Base-by-base conservation (phyloP, 2,888 invertebrate species). In the Cryptocephalus moraei region DNA sequence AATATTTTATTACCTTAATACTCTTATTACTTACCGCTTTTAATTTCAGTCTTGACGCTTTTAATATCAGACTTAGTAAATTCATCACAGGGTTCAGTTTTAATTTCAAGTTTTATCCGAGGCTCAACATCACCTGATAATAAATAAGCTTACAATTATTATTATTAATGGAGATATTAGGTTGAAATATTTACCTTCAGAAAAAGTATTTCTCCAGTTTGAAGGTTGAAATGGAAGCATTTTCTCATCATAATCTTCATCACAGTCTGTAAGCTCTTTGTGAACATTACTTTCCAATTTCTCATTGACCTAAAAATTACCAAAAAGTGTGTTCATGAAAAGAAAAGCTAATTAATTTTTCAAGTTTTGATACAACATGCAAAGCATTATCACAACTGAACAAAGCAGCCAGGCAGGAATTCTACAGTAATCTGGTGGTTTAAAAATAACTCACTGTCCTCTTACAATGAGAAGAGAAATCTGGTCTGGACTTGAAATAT, bases 231-330 rank as follows among this genome's bases (percentile, higher is more conserved):
- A 59, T 34, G 56, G 58, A 53, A 52, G 46, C 55, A 54, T 64
- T 47, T 62, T 59, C 46, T 65, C 63, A 48, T 59, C 59, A 55
- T 50, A 56, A 33, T 56, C 57, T 38, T 58, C 60, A 47, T 59
- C 60, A 55, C 56, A 55, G 43, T 51, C 56, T 43, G 62, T 54
- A 33, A 68, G 51, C 40, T 61, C 58, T 41, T 61, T 57, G 12
- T 64, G 54, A 6, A 63, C 54, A 46, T 42, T 50, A 32, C 60
- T 56, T 50, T 69, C 66, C 32, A 54, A 56, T 46, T 61, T 56
- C 45, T 59, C 52, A 51, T 65, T 56, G 41, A 65, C 57, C 64
- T 66, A 44, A 44, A 51, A 22, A 22, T 22, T 22, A 22, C 22
- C 22, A 22, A 22, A 22, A 22, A 6, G 22, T 6, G 6, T 6